Percentiles rank a stretch among this genome's conserved stretches.
Conservation (phyloP, 2,113 vertebrate genomes). For the Athene cunicularia region DNA sequence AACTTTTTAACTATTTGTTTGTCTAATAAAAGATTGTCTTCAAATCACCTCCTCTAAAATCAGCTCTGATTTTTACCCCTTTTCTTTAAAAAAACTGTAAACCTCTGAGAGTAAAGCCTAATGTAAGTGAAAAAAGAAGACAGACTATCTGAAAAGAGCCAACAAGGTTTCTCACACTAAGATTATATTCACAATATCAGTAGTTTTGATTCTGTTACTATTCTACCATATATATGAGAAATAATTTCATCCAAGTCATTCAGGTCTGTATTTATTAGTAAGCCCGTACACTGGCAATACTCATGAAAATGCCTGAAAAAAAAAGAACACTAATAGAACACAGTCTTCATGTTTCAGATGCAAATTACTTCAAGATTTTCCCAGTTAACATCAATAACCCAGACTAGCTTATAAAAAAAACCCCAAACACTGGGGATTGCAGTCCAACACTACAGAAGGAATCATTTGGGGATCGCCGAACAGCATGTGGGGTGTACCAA, state of each 20-base stretch:
- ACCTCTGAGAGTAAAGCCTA: no score
- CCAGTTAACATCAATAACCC: not conserved
- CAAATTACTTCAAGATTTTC: not conserved
- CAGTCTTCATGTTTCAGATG: conserved; percentile 43
- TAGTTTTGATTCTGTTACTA: not conserved
- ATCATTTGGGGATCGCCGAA: not conserved
- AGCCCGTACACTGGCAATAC: not conserved
- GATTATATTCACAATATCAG: not conserved
- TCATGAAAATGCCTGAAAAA: not conserved
- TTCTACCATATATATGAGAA: not conserved
- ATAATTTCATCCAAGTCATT: not conserved
- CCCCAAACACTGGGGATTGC: not conserved
- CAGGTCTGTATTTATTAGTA: conserved; percentile 52
- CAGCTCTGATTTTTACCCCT: not conserved
- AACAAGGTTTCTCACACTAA: not conserved
- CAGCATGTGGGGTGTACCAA: fast-evolving
- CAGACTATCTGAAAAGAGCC: not conserved
- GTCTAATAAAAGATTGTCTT: not conserved
- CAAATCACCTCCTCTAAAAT: not conserved
- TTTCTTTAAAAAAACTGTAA: no score
- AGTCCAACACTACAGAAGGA: not conserved
- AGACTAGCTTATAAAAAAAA: not conserved
- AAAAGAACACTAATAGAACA: conserved; percentile 43
- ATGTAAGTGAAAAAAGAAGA: not conserved
- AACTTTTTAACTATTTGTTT: not conserved